Evolutionary conservation across 2,113 vertebrate genomes (phyloP), one percentile per base, ranked within the genome.

Genomic region (Amazona vittata): DNA sequence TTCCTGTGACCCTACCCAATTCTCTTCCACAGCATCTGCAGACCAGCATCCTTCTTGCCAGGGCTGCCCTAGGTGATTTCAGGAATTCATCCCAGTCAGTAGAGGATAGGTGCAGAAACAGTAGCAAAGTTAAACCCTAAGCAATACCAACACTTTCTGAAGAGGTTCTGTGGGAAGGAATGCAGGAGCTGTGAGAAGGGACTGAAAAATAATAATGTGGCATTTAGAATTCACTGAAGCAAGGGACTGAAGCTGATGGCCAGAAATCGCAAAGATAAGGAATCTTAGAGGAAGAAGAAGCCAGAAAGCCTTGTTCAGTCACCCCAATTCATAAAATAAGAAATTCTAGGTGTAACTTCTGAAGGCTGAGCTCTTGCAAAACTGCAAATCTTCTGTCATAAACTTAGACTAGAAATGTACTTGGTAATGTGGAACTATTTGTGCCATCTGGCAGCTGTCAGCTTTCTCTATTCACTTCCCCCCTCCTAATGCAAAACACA

Each of bases 371-470:
- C 85, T 96, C 89, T 83, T 97, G 71, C 86, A 90, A 97, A 95
- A 93, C 92, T 93, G 91, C 83, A 95, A 86, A 87, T 96, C 92
- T 91, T 95, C 96, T 94, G 89, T 59, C 94, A 93, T 79, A 95
- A 97, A 92, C 93, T 93, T 93, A 97, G 57, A 37, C 73, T 71
- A 93, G 93, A 93, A 96, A 96, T 89, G 82, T 93, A 59, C 81
- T 92, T 91, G 94, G 94, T 95, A 97, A 91, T 94, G 93, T 94
- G 78, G 62, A 97, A 87, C 57, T 87, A 82, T 97, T 92, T 94
- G 90, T 97, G 96, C 97, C 97, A 97, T 97, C 97, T 97, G 97
- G 96, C 89, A 97, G 85, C 95, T 96, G 93, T 96, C 95, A 97
- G 70, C 84, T 97, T 97, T 97, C 85, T 94, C 85, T 96, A 43